A percentile compares a stretch with the other conserved stretches of the same genome.
Conservation (phyloP, 2,888 invertebrate species). For the Cerastis leucographa region DNA sequence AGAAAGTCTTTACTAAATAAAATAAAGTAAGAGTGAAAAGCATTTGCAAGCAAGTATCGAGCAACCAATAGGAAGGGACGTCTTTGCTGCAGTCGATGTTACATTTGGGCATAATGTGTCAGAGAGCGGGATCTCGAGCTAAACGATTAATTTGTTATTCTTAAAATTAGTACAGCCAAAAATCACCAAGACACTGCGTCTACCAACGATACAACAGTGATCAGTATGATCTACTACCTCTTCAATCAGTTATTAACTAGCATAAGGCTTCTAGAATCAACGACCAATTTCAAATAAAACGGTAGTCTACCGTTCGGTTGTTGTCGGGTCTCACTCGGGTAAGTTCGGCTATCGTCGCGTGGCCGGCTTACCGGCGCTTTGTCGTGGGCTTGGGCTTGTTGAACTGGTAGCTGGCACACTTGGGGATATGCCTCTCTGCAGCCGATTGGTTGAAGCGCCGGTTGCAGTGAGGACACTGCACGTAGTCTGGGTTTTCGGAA, state of each 20-base stretch:
- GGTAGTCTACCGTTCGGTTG: conserved; percentile 11
- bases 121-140: conserved; percentile 16
- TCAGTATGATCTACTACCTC: background rate
- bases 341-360: conserved; percentile 9
- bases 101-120: conserved; percentile 48
- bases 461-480: conserved; percentile 96
- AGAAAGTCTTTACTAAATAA: conserved; percentile 78
- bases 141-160: conserved; percentile 51
- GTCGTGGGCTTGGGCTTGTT: conserved; percentile 92
- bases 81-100: conserved; percentile 37
- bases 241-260: conserved; percentile 1
- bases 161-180: conserved; percentile 70
- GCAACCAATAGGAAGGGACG: conserved; percentile 58
- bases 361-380: conserved; percentile 78
- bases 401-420: conserved; percentile 95
- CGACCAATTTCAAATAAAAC: conserved; percentile 37
- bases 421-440: conserved; percentile 97
- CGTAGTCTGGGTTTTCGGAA: conserved; percentile 96
- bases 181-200: conserved; percentile 53
- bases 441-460: conserved; percentile 96
- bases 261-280: conserved; percentile 2
- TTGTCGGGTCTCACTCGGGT: conserved; percentile 38
- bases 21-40: conserved; percentile 78
- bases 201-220: conserved; percentile 32
- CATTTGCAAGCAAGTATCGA: conserved; percentile 74